Percentiles rank a stretch among this genome's conserved stretches.
phyloP scores from a whole-genome alignment of 2,888 invertebrate genomes.

The Cryptophagus acutangulus region DNA sequence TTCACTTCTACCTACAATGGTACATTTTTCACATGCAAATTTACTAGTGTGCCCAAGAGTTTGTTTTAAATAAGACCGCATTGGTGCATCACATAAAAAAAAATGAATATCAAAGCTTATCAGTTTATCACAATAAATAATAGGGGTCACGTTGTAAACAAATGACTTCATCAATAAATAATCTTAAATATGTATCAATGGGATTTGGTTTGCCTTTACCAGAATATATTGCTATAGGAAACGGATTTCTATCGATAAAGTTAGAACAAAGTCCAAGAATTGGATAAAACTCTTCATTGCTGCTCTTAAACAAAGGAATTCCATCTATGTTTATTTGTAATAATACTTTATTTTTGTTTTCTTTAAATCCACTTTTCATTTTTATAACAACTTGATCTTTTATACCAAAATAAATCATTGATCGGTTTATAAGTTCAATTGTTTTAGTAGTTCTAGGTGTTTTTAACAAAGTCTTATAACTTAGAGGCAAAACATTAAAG shows the following conservation, averaged over 20 bases:
- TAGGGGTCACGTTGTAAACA: conserved; percentile 4
- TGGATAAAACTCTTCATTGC: conserved; percentile 18
- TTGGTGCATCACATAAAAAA: conserved; percentile 23
- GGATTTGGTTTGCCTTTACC: conserved; percentile 15
- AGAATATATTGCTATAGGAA: conserved; percentile 18
- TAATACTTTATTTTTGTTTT: conserved; percentile 2
- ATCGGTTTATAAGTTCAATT: conserved; percentile 13
- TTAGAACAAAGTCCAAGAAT: conserved; percentile 17
- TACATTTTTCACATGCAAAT: conserved; percentile 19
- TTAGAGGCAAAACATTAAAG: conserved; percentile 10
- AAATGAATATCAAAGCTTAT: conserved; percentile 13
- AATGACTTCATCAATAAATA: conserved; percentile 17
- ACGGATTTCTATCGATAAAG: conserved; percentile 14
- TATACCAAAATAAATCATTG: conserved; percentile 18
- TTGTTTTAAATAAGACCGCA: conserved; percentile 17
- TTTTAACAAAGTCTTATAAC: conserved; percentile 10
- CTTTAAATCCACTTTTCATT: conserved; percentile 11
- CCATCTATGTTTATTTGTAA: conserved; percentile 24
- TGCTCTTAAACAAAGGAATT: conserved; percentile 20
- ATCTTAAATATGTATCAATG: conserved; percentile 12
- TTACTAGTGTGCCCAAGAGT: conserved; percentile 18
- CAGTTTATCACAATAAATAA: conserved; percentile 5
- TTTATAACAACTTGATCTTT: conserved; percentile 8
- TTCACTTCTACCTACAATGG: conserved; percentile 11
- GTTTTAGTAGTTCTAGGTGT: conserved; percentile 13